A percentile compares a stretch with the other conserved stretches of the same genome.
These are phyloP conservation scores for Catocala nupta DNA, from an alignment of 2,888 invertebrate species.

Conservation along the genomic window DNA sequence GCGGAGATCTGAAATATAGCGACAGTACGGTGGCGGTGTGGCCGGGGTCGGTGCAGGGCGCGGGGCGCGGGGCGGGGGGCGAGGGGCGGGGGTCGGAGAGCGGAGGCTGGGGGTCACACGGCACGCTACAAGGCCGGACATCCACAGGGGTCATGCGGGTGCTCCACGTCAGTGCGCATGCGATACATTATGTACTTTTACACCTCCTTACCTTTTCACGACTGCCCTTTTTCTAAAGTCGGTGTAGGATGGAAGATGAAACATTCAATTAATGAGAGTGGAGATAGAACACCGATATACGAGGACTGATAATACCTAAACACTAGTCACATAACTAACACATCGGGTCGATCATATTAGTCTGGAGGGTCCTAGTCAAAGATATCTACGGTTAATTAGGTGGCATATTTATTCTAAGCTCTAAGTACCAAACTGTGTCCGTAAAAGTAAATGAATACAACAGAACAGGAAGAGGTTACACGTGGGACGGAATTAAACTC, in stretches of 20 bases:
- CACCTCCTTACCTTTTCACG: conserved; percentile 93
- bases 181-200: conserved; percentile 69
- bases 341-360: conserved; percentile 23
- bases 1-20: conserved; percentile 66
- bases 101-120: conserved; percentile 41
- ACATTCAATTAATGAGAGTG: conserved; percentile 85
- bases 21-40: conserved; percentile 44
- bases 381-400: conserved; percentile 19
- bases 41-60: conserved; percentile 54
- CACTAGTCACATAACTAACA: conserved; percentile 43
- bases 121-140: conserved; percentile 58
- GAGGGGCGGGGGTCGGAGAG: conserved; percentile 25
- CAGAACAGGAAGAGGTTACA: conserved; percentile 5
- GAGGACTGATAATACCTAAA: conserved; percentile 54
- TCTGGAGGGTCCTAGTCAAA: conserved; percentile 28
- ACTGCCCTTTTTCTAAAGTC: conserved; percentile 94
- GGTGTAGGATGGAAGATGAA: conserved; percentile 86
- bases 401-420: conserved; percentile 21
- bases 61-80: conserved; percentile 40
- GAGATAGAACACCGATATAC: conserved; percentile 70
- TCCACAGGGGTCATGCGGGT: conserved; percentile 81
- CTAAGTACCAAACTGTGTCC: conserved; percentile 11
- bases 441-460: conserved; percentile 11
- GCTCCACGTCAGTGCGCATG: conserved; percentile 79
- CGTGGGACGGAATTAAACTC: conserved; percentile 8